phyloP scores from a whole-genome alignment of 2,888 invertebrate species.

The Siphlonurus alternatus region DNA sequence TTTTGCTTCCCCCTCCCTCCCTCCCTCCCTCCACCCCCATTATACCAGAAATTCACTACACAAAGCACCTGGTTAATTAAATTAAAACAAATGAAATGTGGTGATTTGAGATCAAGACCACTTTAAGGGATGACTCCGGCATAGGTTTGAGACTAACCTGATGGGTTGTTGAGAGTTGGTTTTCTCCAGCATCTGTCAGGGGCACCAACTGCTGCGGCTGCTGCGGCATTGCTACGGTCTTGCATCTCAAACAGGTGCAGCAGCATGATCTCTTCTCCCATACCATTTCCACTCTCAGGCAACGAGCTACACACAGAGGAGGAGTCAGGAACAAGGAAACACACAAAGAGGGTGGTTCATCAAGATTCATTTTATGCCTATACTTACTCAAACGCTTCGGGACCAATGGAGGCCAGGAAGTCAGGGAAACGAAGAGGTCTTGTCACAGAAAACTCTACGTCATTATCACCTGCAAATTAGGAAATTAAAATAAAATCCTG shows the following conservation, averaged over 20 bases:
- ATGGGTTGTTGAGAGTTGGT: conserved; percentile 8
- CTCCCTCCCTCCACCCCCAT: too few relatives aligned
- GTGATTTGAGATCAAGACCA: too few relatives aligned
- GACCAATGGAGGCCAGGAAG: conserved; percentile 22
- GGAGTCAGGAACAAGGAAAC: too few relatives aligned
- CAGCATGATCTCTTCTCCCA: conserved; percentile 40
- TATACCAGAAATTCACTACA: too few relatives aligned
- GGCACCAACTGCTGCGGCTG: conserved; percentile 8
- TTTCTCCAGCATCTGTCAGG: conserved; percentile 11
- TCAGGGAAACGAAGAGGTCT: conserved; percentile 28
- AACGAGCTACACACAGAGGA: not conserved
- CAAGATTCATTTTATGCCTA: not conserved
- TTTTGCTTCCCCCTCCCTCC: too few relatives aligned
- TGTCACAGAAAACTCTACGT: conserved; percentile 33
- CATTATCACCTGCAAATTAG: conserved; percentile 28
- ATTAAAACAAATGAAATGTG: too few relatives aligned
- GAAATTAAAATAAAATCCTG: conserved; percentile 17
- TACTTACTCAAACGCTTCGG: conserved; percentile 19
- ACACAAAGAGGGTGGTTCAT: too few relatives aligned
- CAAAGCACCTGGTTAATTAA: too few relatives aligned
- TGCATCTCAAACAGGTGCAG: conserved; percentile 33
- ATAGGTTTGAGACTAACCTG: conserved; percentile 11
- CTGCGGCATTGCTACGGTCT: conserved; percentile 15
- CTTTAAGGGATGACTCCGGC: too few relatives aligned
- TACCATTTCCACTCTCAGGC: conserved; percentile 11